These are phyloP conservation scores for Meriones psammophilus DNA, from an alignment of 2,797 vertebrate genomes.

Conservation along the genomic window DNA sequence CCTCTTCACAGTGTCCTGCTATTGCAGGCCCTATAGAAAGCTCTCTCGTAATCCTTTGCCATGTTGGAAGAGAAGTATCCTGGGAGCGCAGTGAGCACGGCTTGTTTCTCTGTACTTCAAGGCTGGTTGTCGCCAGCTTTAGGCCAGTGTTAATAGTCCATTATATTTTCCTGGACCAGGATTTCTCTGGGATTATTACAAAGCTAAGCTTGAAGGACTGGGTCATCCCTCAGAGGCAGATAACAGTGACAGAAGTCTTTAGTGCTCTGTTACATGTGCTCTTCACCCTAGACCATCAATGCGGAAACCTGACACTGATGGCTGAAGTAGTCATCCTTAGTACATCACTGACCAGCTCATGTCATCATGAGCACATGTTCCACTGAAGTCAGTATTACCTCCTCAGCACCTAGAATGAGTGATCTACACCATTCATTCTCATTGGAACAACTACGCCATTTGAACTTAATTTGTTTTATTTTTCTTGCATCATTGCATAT, in stretches of 20 bases:
- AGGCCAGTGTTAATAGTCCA: slow-evolving; percentile 1
- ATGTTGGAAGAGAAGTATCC: slow-evolving; percentile 12
- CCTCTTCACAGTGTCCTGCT: not conserved
- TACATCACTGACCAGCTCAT: not conserved
- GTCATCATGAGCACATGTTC: slow-evolving; percentile 22
- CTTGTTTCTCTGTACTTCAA: not conserved
- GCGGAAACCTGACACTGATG: not conserved
- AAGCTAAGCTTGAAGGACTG: not conserved
- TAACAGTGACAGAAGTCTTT: not conserved
- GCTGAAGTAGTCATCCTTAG: not conserved
- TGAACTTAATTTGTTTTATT: slow-evolving; percentile 42
- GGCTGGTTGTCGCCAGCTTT: not conserved
- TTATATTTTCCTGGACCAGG: not conserved
- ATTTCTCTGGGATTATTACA: not conserved
- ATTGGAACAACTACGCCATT: not conserved
- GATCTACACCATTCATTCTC: not conserved
- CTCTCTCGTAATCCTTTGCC: not conserved
- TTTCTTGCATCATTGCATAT: slow-evolving; percentile 25
- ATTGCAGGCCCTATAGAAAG: not conserved
- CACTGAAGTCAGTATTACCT: not conserved
- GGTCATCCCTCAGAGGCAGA: not conserved
- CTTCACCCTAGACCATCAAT: slow-evolving; percentile 45
- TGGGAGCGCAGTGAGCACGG: not conserved
- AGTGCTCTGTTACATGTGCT: not conserved
- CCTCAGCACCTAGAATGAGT: not conserved